Percentiles rank a stretch among this genome's conserved stretches.
Conservation (phyloP, 2,113 vertebrate genomes). For the Speoplatyrhinus poulsoni region DNA sequence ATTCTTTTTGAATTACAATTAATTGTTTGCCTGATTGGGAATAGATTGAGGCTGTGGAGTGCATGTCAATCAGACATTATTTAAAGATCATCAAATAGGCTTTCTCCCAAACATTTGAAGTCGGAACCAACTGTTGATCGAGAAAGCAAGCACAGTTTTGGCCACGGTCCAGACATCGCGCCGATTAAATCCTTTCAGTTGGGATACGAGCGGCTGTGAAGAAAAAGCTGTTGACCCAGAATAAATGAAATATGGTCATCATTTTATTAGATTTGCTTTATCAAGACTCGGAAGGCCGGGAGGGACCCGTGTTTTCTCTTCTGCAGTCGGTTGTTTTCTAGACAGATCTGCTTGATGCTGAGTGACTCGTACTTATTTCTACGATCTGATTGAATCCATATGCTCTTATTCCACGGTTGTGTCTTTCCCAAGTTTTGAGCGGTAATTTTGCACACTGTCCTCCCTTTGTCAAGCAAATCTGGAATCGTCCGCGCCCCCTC, state of each 20-base stretch:
- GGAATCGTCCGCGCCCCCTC: conserved; percentile 10
- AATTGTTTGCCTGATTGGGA: conserved; percentile 40
- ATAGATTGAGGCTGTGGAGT: conserved; percentile 48
- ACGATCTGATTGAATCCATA: conserved; percentile 48
- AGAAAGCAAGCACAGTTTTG: conserved; percentile 32
- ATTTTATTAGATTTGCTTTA: conserved; percentile 43
- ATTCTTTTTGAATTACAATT: conserved; percentile 54
- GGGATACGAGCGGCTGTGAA: conserved; percentile 2
- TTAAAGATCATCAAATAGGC: conserved; percentile 34
- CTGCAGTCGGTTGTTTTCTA: conserved; percentile 10
- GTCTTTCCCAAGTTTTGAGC: conserved; percentile 23
- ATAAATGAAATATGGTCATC: conserved; percentile 15
- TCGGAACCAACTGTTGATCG: conserved; percentile 30
- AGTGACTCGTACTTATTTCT: conserved; percentile 34
- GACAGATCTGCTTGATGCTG: conserved; percentile 16
- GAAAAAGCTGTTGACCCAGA: conserved; percentile 14
- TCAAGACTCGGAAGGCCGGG: conserved; percentile 3
- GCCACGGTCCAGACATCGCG: conserved; percentile 9
- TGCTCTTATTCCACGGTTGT: conserved; percentile 35
- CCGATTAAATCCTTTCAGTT: conserved; percentile 41
- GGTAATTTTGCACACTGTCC: conserved; percentile 15
- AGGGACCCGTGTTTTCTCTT: conserved; percentile 4
- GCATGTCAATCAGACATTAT: conserved; percentile 52
- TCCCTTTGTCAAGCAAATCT: conserved; percentile 28
- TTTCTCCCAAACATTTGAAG: conserved; percentile 17